phyloP scores from a whole-genome alignment of 2,113 vertebrate species.

The Onychorhynchus coronatus region DNA sequence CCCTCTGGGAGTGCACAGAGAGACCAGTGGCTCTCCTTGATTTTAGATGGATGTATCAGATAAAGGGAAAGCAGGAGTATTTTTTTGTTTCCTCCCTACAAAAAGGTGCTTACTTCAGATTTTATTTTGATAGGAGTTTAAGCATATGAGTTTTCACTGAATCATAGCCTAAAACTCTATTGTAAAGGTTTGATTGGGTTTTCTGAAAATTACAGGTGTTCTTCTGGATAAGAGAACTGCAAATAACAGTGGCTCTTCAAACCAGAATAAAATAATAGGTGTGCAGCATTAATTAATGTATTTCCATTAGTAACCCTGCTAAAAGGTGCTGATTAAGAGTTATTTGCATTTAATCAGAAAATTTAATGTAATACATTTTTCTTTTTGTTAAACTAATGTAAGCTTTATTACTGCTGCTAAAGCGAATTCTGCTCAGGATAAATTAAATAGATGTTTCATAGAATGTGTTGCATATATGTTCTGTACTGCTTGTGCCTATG shows the following conservation, averaged over 20 bases:
- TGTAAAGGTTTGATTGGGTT: background rate
- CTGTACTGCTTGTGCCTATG: background rate
- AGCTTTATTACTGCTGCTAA: background rate
- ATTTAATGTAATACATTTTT: conserved; percentile 21
- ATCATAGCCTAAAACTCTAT: background rate
- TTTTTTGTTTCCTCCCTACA: background rate
- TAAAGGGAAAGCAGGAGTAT: background rate
- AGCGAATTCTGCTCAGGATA: background rate
- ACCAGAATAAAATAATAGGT: background rate
- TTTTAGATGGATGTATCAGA: background rate
- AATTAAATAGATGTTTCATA: background rate
- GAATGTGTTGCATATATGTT: background rate
- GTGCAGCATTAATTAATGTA: conserved; percentile 34
- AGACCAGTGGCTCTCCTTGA: background rate
- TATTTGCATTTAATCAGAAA: conserved; percentile 58
- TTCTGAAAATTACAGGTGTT: background rate
- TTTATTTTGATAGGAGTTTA: background rate
- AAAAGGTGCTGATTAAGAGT: conserved; percentile 37
- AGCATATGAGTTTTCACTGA: background rate
- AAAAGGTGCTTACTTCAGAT: background rate
- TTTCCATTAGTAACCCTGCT: conserved; percentile 27
- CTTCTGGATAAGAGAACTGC: background rate
- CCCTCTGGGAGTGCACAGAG: background rate
- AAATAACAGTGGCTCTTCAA: conserved; percentile 6
- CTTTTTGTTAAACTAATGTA: conserved; percentile 40